These are phyloP conservation scores for Leptinotarsa texana DNA, from an alignment of 1,140 invertebrate genomes.

Conservation along the genomic window DNA sequence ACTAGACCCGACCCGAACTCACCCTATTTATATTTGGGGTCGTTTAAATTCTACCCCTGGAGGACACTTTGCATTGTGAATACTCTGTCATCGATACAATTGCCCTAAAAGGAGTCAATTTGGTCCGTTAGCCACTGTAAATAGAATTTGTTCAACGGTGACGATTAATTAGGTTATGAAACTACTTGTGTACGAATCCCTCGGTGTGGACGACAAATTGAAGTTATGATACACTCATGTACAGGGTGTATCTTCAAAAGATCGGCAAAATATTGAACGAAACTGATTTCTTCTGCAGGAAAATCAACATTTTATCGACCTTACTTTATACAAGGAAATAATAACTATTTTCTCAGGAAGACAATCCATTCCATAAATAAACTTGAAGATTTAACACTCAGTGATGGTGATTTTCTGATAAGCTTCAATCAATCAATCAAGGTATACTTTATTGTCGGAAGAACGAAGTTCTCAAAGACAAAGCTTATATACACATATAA, in stretches of 20 bases:
- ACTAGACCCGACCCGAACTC: constrained; percentile 27
- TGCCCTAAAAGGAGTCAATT: constrained; percentile 31
- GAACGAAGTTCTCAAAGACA: too few species aligned
- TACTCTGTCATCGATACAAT: constrained; percentile 33
- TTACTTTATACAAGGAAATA: too few species aligned
- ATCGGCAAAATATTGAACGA: too few species aligned
- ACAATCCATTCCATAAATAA: too few species aligned
- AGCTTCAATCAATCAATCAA: too few species aligned
- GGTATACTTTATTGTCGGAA: too few species aligned
- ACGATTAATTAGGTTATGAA: constrained; percentile 7
- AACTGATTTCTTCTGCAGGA: too few species aligned
- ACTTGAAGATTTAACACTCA: too few species aligned
- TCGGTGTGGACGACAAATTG: not conserved
- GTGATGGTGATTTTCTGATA: too few species aligned
- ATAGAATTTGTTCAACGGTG: constrained; percentile 27
- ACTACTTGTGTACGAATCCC: not conserved
- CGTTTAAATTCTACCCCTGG: constrained; percentile 29
- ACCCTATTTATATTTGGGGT: constrained; percentile 32
- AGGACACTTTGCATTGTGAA: constrained; percentile 31
- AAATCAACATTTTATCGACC: too few species aligned
- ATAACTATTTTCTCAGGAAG: too few species aligned
- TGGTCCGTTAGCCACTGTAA: constrained; percentile 24
- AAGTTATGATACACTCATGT: not conserved
- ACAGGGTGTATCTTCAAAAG: not conserved
- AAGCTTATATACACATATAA: too few species aligned